A percentile compares a stretch with the other conserved stretches of the same genome.
Conservation (phyloP, 2,888 invertebrate species). For the Ecdyonurus torrentis region DNA sequence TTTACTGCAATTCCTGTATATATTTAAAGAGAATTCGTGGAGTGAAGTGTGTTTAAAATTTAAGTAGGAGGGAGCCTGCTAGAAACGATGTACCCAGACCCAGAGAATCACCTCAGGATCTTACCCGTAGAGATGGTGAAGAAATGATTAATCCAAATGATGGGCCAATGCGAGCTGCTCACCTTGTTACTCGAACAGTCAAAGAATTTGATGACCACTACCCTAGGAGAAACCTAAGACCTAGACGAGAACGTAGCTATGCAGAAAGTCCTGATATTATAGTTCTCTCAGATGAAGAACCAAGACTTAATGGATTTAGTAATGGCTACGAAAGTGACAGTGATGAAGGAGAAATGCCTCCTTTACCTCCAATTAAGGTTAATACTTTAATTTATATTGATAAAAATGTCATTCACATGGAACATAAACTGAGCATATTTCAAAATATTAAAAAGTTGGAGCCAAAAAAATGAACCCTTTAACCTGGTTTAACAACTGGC, state of each 20-base stretch:
- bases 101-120: conserved; percentile 9
- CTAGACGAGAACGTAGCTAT: conserved; percentile 71
- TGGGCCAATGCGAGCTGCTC: conserved; percentile 16
- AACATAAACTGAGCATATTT: not conserved
- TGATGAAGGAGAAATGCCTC: conserved; percentile 45
- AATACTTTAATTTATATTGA: not conserved
- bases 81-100: not conserved
- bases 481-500: too few species aligned
- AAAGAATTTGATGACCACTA: conserved; percentile 27
- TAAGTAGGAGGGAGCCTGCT: not conserved
- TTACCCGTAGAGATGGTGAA: conserved; percentile 6
- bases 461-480: not conserved
- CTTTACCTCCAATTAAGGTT: conserved; percentile 51
- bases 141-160: conserved; percentile 16
- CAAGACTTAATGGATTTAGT: conserved; percentile 31
- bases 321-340: conserved; percentile 43
- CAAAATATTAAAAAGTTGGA: not conserved
- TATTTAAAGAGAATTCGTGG: too few species aligned
- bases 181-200: conserved; percentile 10
- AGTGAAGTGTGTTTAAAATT: not conserved
- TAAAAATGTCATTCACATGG: not conserved
- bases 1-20: too few species aligned
- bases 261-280: conserved; percentile 60
- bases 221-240: conserved; percentile 54
- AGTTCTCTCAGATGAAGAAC: conserved; percentile 30